Percentiles rank a stretch among this genome's conserved stretches.
These are phyloP conservation scores for Seira ritae DNA, from an alignment of 2,888 invertebrate genomes.

Conservation along the genomic window DNA sequence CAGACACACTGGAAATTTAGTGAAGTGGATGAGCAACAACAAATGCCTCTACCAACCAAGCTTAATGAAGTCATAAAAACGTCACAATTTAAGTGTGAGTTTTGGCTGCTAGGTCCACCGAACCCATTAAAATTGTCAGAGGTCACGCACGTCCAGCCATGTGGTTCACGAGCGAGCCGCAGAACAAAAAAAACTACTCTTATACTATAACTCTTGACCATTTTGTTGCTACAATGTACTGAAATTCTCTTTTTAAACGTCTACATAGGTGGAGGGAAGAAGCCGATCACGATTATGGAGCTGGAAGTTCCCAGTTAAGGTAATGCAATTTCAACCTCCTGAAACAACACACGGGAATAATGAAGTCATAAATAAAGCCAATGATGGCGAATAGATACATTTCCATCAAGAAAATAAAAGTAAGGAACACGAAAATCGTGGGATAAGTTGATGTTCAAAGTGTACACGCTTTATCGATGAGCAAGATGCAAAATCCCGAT, in stretches of 20 bases:
- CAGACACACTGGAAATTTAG: background rate
- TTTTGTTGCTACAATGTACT: too few relatives aligned
- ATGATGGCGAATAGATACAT: background rate
- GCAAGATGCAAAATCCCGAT: background rate
- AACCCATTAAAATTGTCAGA: slow-evolving; percentile 46
- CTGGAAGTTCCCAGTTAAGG: too few relatives aligned
- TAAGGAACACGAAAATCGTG: background rate
- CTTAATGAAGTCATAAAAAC: slow-evolving; percentile 69
- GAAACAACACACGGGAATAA: background rate
- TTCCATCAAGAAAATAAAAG: background rate
- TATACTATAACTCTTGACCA: too few relatives aligned
- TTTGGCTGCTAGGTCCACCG: background rate
- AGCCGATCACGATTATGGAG: too few relatives aligned
- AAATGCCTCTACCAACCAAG: slow-evolving; percentile 64
- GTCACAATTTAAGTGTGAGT: slow-evolving; percentile 45
- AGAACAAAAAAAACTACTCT: too few relatives aligned
- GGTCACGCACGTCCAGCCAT: slow-evolving; percentile 52
- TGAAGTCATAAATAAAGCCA: slow-evolving; percentile 2
- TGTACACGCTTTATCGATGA: background rate
- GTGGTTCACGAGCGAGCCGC: background rate
- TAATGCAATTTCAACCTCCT: background rate
- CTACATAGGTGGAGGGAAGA: too few relatives aligned
- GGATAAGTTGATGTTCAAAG: background rate
- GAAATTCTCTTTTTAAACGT: too few relatives aligned
- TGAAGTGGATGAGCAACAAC: background rate